phyloP scores from a whole-genome alignment of 2,797 vertebrate species.

The Thripadectes ignobilis region DNA sequence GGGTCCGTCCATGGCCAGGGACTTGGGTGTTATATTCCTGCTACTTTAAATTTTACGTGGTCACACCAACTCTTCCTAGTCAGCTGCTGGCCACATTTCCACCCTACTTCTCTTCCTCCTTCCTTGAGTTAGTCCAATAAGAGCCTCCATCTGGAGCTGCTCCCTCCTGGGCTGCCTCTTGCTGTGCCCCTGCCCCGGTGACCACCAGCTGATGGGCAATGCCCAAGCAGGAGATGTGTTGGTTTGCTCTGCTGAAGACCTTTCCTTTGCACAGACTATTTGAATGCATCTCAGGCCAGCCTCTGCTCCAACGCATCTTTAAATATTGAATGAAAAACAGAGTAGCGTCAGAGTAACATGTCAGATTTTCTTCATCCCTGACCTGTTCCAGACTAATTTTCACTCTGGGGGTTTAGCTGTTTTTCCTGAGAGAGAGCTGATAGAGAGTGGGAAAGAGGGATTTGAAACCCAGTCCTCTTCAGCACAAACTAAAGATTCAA shows the following conservation, averaged over 20 bases:
- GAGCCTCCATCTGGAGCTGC: neutral
- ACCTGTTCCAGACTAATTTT: constrained; percentile 12
- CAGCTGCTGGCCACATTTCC: neutral
- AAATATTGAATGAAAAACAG: constrained; percentile 19
- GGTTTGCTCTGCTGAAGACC: neutral
- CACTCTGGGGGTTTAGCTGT: neutral
- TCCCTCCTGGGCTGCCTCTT: neutral
- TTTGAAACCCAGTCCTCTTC: neutral
- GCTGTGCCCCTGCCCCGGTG: neutral
- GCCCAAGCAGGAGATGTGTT: neutral
- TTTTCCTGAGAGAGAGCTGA: neutral
- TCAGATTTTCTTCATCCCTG: constrained; percentile 16
- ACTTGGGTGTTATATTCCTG: neutral
- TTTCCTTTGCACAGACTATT: neutral
- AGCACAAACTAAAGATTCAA: neutral
- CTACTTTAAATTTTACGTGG: neutral
- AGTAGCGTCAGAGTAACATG: neutral
- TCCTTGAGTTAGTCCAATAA: neutral
- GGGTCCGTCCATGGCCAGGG: neutral
- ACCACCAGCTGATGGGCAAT: neutral
- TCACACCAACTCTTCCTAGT: neutral
- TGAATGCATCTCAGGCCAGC: neutral
- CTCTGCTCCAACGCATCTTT: neutral
- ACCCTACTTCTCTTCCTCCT: neutral
- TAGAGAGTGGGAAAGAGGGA: neutral